Percentiles rank a stretch among this genome's conserved stretches.
These are phyloP conservation scores for Pachyramphus minor DNA, from an alignment of 2,113 vertebrate species.

Conservation along the genomic window DNA sequence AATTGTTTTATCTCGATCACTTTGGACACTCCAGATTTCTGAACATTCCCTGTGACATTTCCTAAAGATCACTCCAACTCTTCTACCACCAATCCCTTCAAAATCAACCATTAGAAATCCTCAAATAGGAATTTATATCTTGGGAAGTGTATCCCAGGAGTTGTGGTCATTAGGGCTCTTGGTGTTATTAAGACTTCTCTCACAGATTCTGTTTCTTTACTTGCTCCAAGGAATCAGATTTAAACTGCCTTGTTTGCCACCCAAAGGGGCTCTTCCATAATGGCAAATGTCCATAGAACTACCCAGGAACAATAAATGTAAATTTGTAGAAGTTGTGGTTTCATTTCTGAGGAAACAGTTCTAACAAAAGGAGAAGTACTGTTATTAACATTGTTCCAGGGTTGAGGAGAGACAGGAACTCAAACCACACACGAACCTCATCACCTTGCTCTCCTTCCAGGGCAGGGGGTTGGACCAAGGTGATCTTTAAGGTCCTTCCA, in stretches of 20 bases:
- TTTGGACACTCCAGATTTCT: neutral
- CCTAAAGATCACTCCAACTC: neutral
- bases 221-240: neutral
- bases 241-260: neutral
- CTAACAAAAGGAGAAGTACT: neutral
- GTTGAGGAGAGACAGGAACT: neutral
- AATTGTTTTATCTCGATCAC: neutral
- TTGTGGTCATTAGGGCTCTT: neutral
- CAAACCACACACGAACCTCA: neutral
- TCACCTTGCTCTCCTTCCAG: neutral
- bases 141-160: neutral
- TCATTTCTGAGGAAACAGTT: neutral
- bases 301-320: neutral
- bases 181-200: neutral
- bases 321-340: neutral
- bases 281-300: neutral
- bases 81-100: neutral
- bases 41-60: neutral
- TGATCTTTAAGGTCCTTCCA: neutral
- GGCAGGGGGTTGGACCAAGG: neutral
- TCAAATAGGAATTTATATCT: neutral
- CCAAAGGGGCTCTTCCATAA: fast-evolving
- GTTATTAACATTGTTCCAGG: neutral
- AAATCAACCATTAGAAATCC: neutral
- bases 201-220: neutral